Conservation (phyloP, 2,113 vertebrate genomes). For the Ptilorrhoa leucosticta region DNA sequence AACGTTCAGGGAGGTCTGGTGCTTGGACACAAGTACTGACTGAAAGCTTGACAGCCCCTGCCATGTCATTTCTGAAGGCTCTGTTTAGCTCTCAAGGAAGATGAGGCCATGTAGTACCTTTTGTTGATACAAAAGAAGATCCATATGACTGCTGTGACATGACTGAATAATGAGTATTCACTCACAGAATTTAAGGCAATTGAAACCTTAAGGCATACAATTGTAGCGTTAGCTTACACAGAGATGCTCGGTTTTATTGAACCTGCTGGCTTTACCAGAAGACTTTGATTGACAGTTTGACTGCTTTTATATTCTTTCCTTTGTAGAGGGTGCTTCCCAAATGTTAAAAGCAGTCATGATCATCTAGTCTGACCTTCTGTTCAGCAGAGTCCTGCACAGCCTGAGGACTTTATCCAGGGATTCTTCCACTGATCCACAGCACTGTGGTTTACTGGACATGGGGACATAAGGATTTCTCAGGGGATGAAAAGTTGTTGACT, state of each 20-base stretch:
- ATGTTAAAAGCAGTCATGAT: background rate
- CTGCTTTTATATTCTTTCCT: background rate
- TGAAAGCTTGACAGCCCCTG: background rate
- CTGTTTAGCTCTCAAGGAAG: background rate
- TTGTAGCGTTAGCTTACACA: background rate
- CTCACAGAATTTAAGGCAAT: background rate
- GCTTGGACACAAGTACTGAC: background rate
- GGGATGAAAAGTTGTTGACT: background rate
- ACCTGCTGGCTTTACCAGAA: background rate
- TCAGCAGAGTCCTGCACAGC: background rate
- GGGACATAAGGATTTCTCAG: background rate
- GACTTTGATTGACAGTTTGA: background rate
- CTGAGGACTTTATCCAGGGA: background rate
- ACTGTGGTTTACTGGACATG: background rate
- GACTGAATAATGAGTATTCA: background rate
- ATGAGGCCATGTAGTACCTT: background rate
- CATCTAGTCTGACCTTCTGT: background rate
- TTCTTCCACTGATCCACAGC: background rate
- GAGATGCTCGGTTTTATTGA: background rate
- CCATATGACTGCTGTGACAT: background rate
- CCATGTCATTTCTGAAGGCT: background rate
- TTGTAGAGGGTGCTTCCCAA: background rate
- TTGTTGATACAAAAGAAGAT: background rate
- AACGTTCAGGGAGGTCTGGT: background rate
- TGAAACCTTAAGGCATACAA: background rate